Base-by-base conservation (phyloP, 1,140 invertebrate species). In the Fopius arisanus region DNA sequence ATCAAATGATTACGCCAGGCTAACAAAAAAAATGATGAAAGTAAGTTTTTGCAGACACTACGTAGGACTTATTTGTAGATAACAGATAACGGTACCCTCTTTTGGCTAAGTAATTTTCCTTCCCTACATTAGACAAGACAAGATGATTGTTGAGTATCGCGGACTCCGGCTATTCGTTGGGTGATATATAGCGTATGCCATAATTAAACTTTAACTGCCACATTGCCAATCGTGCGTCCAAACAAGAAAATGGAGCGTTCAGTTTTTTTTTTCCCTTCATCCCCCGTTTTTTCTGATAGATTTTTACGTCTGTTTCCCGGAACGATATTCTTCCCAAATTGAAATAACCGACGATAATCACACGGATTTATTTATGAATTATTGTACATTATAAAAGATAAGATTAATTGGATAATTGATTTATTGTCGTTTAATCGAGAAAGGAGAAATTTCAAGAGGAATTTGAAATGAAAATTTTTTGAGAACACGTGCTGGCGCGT, bases 201-300 rank as follows among this genome's bases (percentile, higher is more conserved):
- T 77, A 78, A 54, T 63, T 75, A 40, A 72, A 79, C 77, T 72
- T 81, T 79, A 76, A 80, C 79, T 83, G 81, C 79, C 80, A 79
- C 78, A 82, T 77, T 75, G 69, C 73, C 77, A 75, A 76, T 80
- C 76, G 67, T 48, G 43, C 16, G 68, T 54, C 43, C 68, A 65
- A 71, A 21, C 33, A 10, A n/a, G 16, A 33, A 37, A 31, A 23
- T 54, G 69, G 48, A 62, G n/a, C n/a, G n/a, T 29, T 51, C 31
- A 29, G 14, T 59, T 21, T 31, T 48, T 70, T n/a, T 16, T 71
- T 48, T 54, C 54, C 63, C 7, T 63, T 16, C 26, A 14, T 37
- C 21, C 40, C 43, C 12, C 68, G 31, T 37, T 72, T 1, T 73
- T 68, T 21, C 37, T 21, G n/a, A 16, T n/a, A 70, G 26, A 51